These are phyloP conservation scores for Azorinus chamasolen DNA, from an alignment of 2,888 invertebrate genomes.

Conservation along the genomic window DNA sequence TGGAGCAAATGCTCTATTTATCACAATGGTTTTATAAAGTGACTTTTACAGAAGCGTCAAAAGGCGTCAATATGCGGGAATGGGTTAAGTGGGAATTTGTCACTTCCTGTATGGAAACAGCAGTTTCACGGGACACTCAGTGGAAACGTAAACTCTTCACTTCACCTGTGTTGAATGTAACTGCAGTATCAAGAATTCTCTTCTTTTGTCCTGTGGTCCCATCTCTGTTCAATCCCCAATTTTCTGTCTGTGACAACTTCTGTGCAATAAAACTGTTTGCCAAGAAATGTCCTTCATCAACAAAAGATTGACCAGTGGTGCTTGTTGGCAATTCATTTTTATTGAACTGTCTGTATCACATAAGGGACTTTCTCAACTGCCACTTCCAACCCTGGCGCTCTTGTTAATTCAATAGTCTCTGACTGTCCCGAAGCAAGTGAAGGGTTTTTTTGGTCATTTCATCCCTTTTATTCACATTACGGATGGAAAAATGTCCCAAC, in stretches of 20 bases:
- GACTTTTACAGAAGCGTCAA: no score
- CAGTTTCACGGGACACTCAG: slow-evolving; percentile 35
- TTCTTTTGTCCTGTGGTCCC: slow-evolving; percentile 48
- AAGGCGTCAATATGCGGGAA: no score
- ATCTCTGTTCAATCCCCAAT: slow-evolving; percentile 41
- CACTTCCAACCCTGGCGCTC: slow-evolving; percentile 30
- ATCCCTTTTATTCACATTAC: no score
- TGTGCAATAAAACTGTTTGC: slow-evolving; percentile 38
- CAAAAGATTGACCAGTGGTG: slow-evolving; percentile 5
- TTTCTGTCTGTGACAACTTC: slow-evolving; percentile 8
- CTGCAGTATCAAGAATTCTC: slow-evolving; percentile 49
- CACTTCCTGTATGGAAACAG: slow-evolving; percentile 22
- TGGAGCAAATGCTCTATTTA: no score
- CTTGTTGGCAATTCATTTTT: slow-evolving; percentile 14
- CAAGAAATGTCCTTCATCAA: slow-evolving; percentile 6
- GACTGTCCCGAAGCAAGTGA: no score
- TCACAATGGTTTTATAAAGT: no score
- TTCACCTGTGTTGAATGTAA: slow-evolving; percentile 45
- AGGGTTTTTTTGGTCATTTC: no score
- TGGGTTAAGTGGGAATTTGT: slow-evolving; percentile 33
- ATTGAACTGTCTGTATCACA: slow-evolving; percentile 15
- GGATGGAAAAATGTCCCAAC: no score
- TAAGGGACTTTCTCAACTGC: slow-evolving; percentile 24
- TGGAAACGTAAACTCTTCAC: slow-evolving; percentile 28
- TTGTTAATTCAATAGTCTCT: no score